phyloP scores from a whole-genome alignment of 2,113 vertebrate species.

The Macquaria ambigua region DNA sequence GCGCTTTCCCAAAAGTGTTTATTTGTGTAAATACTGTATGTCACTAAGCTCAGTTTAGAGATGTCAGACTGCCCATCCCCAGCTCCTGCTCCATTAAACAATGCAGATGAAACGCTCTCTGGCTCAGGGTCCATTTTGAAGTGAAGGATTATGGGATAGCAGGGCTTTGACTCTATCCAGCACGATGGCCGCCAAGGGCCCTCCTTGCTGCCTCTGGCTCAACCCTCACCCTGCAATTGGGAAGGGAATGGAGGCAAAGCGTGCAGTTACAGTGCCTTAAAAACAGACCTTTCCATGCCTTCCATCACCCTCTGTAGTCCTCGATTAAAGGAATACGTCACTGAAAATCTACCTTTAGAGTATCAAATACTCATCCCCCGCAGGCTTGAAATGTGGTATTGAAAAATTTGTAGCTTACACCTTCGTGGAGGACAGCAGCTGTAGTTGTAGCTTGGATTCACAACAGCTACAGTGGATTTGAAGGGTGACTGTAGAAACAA shows the following conservation, averaged over 20 bases:
- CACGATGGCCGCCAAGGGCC: neutral
- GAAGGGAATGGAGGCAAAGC: constrained; percentile 40
- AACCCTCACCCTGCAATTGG: neutral
- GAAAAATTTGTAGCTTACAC: constrained; percentile 4
- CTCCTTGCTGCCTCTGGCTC: constrained; percentile 32
- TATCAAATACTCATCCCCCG: neutral
- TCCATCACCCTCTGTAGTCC: constrained; percentile 3
- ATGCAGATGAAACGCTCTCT: constrained; percentile 51
- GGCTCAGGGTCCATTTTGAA: constrained; percentile 76
- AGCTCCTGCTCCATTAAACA: constrained; percentile 43
- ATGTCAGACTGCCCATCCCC: constrained; percentile 33
- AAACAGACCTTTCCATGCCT: constrained; percentile 17
- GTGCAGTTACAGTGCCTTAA: constrained; percentile 76
- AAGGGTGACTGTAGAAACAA: neutral
- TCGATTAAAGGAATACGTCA: constrained; percentile 19
- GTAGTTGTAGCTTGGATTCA: neutral
- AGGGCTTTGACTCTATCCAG: constrained; percentile 36
- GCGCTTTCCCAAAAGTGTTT: constrained; percentile 41
- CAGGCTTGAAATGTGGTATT: neutral
- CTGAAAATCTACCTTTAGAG: constrained; percentile 7
- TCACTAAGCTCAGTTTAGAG: constrained; percentile 57
- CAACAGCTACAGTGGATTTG: neutral
- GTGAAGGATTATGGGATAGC: constrained; percentile 67
- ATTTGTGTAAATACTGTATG: constrained; percentile 63
- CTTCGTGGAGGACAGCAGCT: constrained; percentile 1